Percentiles rank a stretch among this genome's conserved stretches.
Conservation (phyloP, 2,888 invertebrate species). For the Macrosiphum euphorbiae region DNA sequence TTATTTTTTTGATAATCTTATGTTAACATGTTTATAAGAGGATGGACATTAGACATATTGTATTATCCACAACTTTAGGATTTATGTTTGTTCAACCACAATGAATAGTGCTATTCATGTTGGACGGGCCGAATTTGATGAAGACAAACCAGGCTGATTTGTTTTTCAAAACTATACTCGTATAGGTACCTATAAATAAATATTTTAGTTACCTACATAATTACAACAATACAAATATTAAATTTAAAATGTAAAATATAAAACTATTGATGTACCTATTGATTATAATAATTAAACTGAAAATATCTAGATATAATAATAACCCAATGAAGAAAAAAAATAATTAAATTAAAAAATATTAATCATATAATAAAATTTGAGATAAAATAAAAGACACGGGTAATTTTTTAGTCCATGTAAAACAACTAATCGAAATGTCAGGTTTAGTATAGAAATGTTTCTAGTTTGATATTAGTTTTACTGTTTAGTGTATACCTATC, state of each 20-base stretch:
- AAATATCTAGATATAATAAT: background rate
- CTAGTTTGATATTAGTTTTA: background rate
- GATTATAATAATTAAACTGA: background rate
- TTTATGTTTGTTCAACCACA: background rate
- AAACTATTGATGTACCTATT: background rate
- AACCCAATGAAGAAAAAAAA: background rate
- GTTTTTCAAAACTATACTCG: background rate
- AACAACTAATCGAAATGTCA: background rate
- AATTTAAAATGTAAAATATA: background rate
- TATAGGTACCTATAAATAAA: background rate
- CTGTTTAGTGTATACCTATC: background rate
- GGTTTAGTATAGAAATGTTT: background rate
- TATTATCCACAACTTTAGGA: background rate
- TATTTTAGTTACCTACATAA: background rate
- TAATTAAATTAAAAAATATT: background rate
- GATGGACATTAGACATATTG: too few species aligned
- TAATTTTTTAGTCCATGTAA: background rate
- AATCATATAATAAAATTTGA: background rate
- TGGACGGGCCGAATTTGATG: background rate
- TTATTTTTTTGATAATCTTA: background rate
- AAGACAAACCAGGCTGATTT: background rate
- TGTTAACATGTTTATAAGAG: background rate
- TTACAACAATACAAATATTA: background rate
- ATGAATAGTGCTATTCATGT: background rate
- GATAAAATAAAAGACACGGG: background rate